Evolutionary conservation across 53 echinoderm and acorn worm species (phyloP).

Genomic region (Echinometra lucunter): DNA sequence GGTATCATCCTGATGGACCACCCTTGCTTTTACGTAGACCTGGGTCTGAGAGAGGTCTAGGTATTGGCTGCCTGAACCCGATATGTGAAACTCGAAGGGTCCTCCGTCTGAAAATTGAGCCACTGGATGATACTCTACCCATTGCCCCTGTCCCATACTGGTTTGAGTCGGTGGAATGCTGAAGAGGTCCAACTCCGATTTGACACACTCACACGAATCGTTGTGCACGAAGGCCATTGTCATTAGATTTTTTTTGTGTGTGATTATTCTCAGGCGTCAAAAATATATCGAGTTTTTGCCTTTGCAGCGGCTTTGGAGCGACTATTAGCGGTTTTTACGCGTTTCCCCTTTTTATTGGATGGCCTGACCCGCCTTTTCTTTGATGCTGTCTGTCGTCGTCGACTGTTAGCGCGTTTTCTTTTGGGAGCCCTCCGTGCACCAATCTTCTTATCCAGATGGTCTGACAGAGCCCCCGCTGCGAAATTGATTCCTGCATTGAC

Average conservation of each 20-base stretch:
- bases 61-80: conserved; percentile 67
- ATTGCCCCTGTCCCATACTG: conserved; percentile 75
- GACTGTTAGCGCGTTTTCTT: too few relatives aligned
- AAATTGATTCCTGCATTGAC: too few relatives aligned
- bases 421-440: too few relatives aligned
- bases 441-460: too few relatives aligned
- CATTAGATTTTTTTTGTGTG: too few relatives aligned
- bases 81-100: conserved; percentile 72
- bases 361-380: too few relatives aligned
- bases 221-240: conserved; percentile 64
- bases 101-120: conserved; percentile 70
- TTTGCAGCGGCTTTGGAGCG: background rate
- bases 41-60: conserved; percentile 73
- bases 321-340: background rate
- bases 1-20: conserved; percentile 68
- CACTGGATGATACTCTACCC: conserved; percentile 79
- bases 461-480: too few relatives aligned
- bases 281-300: conserved; percentile 61
- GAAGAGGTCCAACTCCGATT: conserved; percentile 82
- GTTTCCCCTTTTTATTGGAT: background rate
- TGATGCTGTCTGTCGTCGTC: too few relatives aligned
- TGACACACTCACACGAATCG: conserved; percentile 82
- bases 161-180: conserved; percentile 81
- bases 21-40: conserved; percentile 72
- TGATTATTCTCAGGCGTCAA: background rate